phyloP scores from a whole-genome alignment of 2,797 vertebrate genomes.

The Catostomus latipinnis region DNA sequence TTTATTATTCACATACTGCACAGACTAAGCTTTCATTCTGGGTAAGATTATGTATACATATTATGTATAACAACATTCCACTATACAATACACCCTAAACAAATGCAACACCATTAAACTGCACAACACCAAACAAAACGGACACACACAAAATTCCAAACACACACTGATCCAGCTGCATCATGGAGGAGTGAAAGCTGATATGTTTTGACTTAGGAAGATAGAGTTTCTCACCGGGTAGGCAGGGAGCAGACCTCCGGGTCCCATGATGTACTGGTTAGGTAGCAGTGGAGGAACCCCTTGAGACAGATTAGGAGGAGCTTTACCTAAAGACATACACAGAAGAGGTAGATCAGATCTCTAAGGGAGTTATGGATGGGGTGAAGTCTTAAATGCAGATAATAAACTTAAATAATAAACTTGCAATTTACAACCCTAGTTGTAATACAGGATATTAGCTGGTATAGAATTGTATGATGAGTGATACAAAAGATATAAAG shows the following conservation, averaged over 20 bases:
- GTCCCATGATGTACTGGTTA: conserved; percentile 98
- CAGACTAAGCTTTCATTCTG: neutral
- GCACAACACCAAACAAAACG: conserved; percentile 12
- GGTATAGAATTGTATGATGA: neutral
- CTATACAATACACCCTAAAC: neutral
- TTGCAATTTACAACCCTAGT: no score
- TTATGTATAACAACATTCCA: neutral
- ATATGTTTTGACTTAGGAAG: conserved; percentile 25
- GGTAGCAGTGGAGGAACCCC: conserved; percentile 92
- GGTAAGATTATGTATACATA: neutral
- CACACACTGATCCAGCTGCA: neutral
- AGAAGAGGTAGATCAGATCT: conserved; percentile 26
- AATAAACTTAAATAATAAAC: neutral
- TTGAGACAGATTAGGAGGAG: conserved; percentile 92
- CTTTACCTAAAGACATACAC: conserved; percentile 85
- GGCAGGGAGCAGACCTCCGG: conserved; percentile 94
- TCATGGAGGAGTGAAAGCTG: neutral
- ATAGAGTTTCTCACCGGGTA: conserved; percentile 87
- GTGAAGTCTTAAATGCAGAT: no score
- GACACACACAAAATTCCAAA: neutral
- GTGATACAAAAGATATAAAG: neutral
- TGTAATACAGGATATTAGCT: neutral
- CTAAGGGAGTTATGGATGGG: no score
- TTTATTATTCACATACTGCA: neutral
- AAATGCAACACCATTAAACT: neutral